Evolutionary conservation across 2,888 invertebrate genomes (phyloP).

Genomic region (Eupsilia transversa): DNA sequence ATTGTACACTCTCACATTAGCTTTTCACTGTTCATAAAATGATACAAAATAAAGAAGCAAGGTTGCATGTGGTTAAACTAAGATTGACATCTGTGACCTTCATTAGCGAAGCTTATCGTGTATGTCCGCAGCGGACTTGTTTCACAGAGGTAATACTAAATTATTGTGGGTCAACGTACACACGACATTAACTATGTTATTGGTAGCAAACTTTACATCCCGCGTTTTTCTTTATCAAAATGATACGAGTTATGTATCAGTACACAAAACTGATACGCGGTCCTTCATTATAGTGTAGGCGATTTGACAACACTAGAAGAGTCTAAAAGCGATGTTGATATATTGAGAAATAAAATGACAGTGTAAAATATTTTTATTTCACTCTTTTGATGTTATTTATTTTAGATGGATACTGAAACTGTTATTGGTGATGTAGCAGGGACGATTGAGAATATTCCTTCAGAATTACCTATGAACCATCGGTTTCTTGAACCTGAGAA

Average conservation of each 20-base stretch:
- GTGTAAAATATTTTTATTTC: conserved; percentile 6
- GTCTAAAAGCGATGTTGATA: conserved; percentile 13
- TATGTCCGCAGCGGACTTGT: conserved; percentile 62
- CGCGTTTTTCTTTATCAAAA: conserved; percentile 33
- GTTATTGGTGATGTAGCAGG: conserved; percentile 80
- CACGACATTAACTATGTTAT: conserved; percentile 8
- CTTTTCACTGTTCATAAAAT: conserved; percentile 38
- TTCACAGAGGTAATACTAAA: conserved; percentile 63
- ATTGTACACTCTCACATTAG: conserved; percentile 65
- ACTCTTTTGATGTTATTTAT: conserved; percentile 41
- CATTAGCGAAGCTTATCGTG: conserved; percentile 84
- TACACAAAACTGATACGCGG: not conserved
- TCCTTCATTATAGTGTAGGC: not conserved
- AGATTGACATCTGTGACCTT: conserved; percentile 88
- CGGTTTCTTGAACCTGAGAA: conserved; percentile 92
- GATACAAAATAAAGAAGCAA: conserved; percentile 54
- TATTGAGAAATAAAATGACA: conserved; percentile 6
- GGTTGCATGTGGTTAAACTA: conserved; percentile 59
- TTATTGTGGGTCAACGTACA: conserved; percentile 73
- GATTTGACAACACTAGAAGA: not conserved
- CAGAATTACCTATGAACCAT: conserved; percentile 89
- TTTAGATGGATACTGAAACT: conserved; percentile 82
- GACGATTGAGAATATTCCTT: conserved; percentile 63
- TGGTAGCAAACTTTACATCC: conserved; percentile 18
- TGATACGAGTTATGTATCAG: conserved; percentile 39